phyloP scores from a whole-genome alignment of 2,113 vertebrate genomes.

The Phrynosoma platyrhinos region DNA sequence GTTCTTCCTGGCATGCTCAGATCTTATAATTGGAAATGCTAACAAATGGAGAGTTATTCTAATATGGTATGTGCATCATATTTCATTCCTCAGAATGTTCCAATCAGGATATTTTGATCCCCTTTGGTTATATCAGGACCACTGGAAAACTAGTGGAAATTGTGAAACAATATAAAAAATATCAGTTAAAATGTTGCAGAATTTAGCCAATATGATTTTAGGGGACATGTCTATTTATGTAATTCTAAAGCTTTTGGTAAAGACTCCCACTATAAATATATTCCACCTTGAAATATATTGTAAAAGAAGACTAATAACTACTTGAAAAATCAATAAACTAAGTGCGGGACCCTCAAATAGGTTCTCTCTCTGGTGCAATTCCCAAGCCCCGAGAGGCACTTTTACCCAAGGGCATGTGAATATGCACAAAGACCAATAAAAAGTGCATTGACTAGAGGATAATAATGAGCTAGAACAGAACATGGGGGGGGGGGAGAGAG shows the following conservation, averaged over 20 bases:
- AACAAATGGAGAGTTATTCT: constrained; percentile 39
- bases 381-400: no score
- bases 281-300: background rate
- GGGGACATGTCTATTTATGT: background rate
- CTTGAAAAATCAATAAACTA: no score
- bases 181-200: background rate
- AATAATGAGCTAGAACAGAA: no score
- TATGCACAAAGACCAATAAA: no score
- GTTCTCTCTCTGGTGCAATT: no score
- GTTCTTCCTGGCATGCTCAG: constrained; percentile 54
- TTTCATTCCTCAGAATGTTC: constrained; percentile 41
- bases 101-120: constrained; percentile 46
- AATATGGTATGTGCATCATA: constrained; percentile 31
- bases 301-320: background rate
- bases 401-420: no score
- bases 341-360: no score
- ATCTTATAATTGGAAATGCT: constrained; percentile 49
- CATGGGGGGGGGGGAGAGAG: no score
- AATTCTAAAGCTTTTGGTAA: background rate
- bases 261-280: background rate
- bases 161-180: constrained; percentile 8
- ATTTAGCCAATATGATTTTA: constrained; percentile 8
- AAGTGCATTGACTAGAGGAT: no score
- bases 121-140: constrained; percentile 31
- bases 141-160: constrained; percentile 38